Evolutionary conservation across 2,113 vertebrate species (phyloP).

Genomic region (Pluvianellus socialis): DNA sequence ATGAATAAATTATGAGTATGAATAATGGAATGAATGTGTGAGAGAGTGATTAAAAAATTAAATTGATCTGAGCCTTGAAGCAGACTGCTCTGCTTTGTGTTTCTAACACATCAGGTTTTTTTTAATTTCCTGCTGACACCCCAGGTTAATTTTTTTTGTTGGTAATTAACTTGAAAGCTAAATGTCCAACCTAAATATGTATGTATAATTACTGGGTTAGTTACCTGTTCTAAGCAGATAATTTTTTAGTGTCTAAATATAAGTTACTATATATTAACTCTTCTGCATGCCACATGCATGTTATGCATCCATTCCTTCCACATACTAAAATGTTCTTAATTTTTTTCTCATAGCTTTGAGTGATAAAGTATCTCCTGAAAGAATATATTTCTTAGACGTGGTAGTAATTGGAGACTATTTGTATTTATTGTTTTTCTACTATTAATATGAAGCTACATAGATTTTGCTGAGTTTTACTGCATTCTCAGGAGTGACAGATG

Average conservation of each 20-base stretch:
- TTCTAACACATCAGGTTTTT: neutral
- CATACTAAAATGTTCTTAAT: neutral
- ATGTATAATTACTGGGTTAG: constrained; percentile 4
- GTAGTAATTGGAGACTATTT: neutral
- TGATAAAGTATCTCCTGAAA: neutral
- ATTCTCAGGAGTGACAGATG: neutral
- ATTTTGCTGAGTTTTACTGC: neutral
- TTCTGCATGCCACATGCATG: neutral
- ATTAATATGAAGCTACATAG: neutral
- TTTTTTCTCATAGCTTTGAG: neutral
- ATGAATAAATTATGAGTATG: neutral
- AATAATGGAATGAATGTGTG: neutral
- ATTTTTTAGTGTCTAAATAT: neutral
- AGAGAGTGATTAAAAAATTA: constrained; percentile 39
- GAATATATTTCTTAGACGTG: neutral
- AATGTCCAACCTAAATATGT: constrained; percentile 18
- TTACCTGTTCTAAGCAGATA: constrained; percentile 20
- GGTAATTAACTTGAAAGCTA: constrained; percentile 42
- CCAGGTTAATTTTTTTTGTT: constrained; percentile 29
- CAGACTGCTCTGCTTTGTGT: neutral
- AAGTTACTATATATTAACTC: neutral
- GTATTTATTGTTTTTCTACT: neutral
- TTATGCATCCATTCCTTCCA: neutral
- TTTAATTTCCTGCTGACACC: constrained; percentile 17
- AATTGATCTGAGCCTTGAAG: constrained; percentile 24